Evolutionary conservation across 1,140 invertebrate genomes (phyloP).

Genomic region (Frieseomelitta varia): DNA sequence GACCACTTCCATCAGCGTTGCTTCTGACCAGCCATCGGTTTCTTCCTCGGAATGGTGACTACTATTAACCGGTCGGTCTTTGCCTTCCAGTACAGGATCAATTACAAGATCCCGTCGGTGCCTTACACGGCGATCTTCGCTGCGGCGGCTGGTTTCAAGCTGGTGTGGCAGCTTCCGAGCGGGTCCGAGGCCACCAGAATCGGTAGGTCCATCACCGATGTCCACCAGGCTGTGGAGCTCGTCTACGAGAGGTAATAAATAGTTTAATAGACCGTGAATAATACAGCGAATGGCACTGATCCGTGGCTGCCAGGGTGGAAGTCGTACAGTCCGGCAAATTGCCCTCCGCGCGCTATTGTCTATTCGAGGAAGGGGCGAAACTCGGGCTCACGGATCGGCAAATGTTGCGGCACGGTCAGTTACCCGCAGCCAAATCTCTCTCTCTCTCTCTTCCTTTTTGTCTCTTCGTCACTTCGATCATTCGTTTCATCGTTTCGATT

Average conservation of each 20-base stretch:
- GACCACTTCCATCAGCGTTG: neutral
- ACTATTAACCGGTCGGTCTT: conserved; percentile 10
- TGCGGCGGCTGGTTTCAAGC: conserved; percentile 78
- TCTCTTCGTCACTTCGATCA: neutral
- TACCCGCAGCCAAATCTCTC: neutral
- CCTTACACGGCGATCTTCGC: conserved; percentile 74
- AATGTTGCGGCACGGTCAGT: neutral
- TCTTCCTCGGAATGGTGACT: too few species aligned
- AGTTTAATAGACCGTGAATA: conserved; percentile 73
- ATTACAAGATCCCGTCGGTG: conserved; percentile 76
- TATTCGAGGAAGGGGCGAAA: too few species aligned
- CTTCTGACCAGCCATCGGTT: neutral
- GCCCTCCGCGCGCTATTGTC: neutral
- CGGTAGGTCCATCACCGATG: conserved; percentile 65
- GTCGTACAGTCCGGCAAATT: conserved; percentile 6
- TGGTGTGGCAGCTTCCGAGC: conserved; percentile 76
- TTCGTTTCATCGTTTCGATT: neutral
- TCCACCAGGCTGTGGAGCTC: conserved; percentile 70
- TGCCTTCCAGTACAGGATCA: conserved; percentile 76
- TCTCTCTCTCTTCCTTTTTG: neutral
- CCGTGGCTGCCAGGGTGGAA: neutral
- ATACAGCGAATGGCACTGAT: conserved; percentile 36
- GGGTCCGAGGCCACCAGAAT: conserved; percentile 32
- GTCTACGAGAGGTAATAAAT: conserved; percentile 80
- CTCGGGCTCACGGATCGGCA: neutral